A percentile compares a stretch with the other conserved stretches of the same genome.
Conservation (phyloP, 2,797 vertebrate genomes). For the Chelonia mydas region DNA sequence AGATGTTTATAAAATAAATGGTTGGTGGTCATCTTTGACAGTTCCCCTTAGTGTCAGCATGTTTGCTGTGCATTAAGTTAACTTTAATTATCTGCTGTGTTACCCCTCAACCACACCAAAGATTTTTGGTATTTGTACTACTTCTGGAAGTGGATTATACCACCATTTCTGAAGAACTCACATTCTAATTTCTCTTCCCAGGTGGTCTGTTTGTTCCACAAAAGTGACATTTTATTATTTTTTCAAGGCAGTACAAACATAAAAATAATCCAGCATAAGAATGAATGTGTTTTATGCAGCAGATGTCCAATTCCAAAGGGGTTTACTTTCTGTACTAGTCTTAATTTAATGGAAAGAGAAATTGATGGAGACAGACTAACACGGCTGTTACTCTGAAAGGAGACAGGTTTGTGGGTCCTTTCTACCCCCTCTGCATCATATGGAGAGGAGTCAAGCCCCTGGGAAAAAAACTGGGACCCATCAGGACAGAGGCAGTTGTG, state of each 20-base stretch:
- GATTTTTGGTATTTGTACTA: neutral
- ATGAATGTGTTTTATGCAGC: neutral
- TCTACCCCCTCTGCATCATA: neutral
- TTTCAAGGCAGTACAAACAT: too few species aligned
- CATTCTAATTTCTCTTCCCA: neutral
- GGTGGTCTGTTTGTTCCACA: neutral
- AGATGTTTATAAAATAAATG: neutral
- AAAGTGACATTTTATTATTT: neutral
- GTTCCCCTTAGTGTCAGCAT: neutral
- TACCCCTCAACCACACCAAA: neutral
- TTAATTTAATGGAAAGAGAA: neutral
- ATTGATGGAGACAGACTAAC: neutral
- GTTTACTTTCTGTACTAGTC: neutral
- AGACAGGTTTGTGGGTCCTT: neutral
- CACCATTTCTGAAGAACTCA: neutral
- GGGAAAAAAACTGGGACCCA: neutral
- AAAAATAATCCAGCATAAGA: neutral
- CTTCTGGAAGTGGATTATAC: neutral
- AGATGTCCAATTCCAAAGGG: neutral
- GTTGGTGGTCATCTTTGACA: neutral
- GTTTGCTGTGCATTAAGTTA: neutral
- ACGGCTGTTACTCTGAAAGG: too few species aligned
- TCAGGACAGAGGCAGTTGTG: neutral
- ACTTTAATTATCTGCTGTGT: fast-evolving
- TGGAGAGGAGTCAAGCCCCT: neutral